Base-by-base conservation (phyloP, 2,888 invertebrate genomes). In the Eubasilissa splendida region DNA sequence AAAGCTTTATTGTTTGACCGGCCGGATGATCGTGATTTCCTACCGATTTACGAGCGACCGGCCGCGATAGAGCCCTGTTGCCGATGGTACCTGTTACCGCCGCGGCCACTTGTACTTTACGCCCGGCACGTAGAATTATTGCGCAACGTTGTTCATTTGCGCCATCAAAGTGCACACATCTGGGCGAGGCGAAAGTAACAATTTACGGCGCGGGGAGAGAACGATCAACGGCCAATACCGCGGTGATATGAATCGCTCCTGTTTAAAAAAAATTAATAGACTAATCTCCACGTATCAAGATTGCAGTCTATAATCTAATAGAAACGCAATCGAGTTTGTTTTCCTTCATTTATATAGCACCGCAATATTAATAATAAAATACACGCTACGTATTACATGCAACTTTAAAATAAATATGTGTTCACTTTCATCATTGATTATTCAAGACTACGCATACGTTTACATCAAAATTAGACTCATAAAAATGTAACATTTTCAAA, bases 21-120 rank as follows among this genome's bases (percentile, higher is more conserved):
- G 14, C 54, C 71, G 53, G 73, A 74, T 65, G 70, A 71, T 80
- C 80, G 80, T 80, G 80, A 80, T 80, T 76, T 71, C 54, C 71
- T 54, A 60, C 71, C 76, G 80, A 80, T 80, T 80, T 80, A 80
- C 63, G 80, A 80, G 22, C 65, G 31, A 73, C 71, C 71, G 56
- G 71, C 71, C 71, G 56, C 71, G 71, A 73, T 73, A 73, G 56
- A 56, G 56, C 71, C 56, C 22, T 22, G 22, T 22, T 22, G 22
- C 22, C 12, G 14, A 56, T 12, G 31, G 70, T 77, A 77, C 77
- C 66, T 77, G 70, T 70, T 68, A 77, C 77, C 53, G 52, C 42
- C 50, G 59, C 77, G 66, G 54, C 68, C 54, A 68, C 70, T 59
- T 71, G 58, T 63, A 65, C 73, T 79, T 79, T 79, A 73, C 73